These are phyloP conservation scores for Temnothorax longispinosus DNA, from an alignment of 1,140 invertebrate species.

Conservation along the genomic window DNA sequence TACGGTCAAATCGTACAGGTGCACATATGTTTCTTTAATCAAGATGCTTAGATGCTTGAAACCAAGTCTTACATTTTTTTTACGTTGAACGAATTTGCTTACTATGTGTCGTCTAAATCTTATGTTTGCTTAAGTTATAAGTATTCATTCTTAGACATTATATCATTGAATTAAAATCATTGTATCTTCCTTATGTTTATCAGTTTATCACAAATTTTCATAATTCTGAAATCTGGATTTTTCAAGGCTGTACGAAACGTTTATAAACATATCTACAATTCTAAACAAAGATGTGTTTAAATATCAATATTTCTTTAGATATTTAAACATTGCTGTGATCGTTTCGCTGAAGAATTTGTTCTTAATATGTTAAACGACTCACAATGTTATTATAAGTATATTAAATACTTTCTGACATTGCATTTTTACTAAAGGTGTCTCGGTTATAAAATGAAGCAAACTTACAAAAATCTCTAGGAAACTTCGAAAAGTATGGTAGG, in stretches of 20 bases:
- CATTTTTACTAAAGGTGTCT: conserved; percentile 19
- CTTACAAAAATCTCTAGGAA: conserved; percentile 39
- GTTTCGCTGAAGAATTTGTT: not conserved
- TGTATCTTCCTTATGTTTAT: not conserved
- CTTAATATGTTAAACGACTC: not conserved
- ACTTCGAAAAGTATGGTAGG: conserved; percentile 49
- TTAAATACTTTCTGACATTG: conserved; percentile 17
- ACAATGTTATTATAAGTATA: conserved; percentile 20
- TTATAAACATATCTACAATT: not conserved
- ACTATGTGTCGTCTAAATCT: not conserved
- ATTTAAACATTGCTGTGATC: not conserved
- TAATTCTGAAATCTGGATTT: not conserved
- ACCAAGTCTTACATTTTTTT: conserved; percentile 44
- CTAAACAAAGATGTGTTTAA: not conserved
- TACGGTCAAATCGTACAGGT: conserved; percentile 12
- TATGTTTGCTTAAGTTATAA: not conserved
- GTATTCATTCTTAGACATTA: not conserved
- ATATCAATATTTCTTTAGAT: not conserved
- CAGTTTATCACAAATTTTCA: not conserved
- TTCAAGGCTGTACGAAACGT: not conserved
- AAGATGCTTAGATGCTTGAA: conserved; percentile 22
- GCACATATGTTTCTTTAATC: not conserved
- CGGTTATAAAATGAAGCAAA: conserved; percentile 22
- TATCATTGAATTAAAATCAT: not conserved
- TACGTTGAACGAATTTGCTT: not conserved